These are phyloP conservation scores for Xiphophorus birchmanni DNA, from an alignment of 2,797 vertebrate genomes.

Conservation along the genomic window DNA sequence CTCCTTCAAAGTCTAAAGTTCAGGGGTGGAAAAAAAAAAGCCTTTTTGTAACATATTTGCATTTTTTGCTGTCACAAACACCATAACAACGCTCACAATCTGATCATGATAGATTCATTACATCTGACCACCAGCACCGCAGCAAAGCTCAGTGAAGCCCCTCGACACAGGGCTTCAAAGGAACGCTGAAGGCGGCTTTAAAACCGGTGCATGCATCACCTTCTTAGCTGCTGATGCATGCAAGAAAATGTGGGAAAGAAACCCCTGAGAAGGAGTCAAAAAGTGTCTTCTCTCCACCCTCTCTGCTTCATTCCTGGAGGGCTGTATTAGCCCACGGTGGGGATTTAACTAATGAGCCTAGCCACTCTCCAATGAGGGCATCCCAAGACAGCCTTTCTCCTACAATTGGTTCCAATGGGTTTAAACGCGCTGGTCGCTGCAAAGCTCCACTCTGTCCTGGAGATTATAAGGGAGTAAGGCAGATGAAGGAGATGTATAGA, in stretches of 20 bases:
- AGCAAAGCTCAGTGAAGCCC: conserved; percentile 17
- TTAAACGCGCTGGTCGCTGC: conserved; percentile 78
- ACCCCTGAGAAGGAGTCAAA: conserved; percentile 78
- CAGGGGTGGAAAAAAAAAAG: neutral
- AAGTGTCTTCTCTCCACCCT: conserved; percentile 78
- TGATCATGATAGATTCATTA: conserved; percentile 28
- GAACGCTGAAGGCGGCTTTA: conserved; percentile 65
- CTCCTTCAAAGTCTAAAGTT: conserved; percentile 42
- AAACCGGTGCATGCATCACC: conserved; percentile 65
- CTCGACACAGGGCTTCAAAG: conserved; percentile 40
- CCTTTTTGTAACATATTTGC: neutral
- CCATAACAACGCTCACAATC: neutral
- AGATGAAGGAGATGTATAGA: conserved; percentile 72
- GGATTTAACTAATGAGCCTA: conserved; percentile 89
- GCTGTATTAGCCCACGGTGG: conserved; percentile 83
- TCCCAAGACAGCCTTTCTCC: conserved; percentile 85
- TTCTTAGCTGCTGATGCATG: conserved; percentile 83
- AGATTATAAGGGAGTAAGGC: conserved; percentile 83
- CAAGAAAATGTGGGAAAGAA: conserved; percentile 81
- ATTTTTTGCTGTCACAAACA: conserved; percentile 7
- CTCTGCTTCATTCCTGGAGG: conserved; percentile 76
- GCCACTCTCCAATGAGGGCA: conserved; percentile 82
- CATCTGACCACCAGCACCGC: conserved; percentile 50
- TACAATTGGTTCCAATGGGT: conserved; percentile 89
- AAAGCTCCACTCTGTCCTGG: conserved; percentile 78